phyloP scores from a whole-genome alignment of 2,888 invertebrate genomes.

The Ichneumoninae sp. region DNA sequence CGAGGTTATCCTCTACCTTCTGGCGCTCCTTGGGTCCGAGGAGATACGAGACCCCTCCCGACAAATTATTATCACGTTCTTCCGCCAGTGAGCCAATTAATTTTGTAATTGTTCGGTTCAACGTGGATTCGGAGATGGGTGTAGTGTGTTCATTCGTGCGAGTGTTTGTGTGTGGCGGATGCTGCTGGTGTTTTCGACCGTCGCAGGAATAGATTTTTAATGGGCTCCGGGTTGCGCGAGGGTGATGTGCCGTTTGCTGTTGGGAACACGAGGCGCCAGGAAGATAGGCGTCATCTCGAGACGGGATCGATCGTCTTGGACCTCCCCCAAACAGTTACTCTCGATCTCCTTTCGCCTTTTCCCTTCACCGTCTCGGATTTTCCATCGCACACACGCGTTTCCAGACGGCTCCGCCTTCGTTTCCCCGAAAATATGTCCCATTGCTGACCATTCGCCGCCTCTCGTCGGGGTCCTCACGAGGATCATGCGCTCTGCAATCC shows the following conservation, averaged over 20 bases:
- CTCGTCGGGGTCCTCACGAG: not conserved
- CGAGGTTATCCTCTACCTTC: constrained; percentile 40
- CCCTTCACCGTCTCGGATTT: constrained; percentile 48
- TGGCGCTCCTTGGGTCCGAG: constrained; percentile 22
- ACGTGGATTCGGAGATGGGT: not conserved
- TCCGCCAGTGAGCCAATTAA: constrained; percentile 56
- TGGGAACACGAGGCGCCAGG: constrained; percentile 75
- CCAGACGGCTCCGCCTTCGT: constrained; percentile 69
- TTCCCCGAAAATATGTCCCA: constrained; percentile 68
- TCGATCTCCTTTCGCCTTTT: constrained; percentile 64
- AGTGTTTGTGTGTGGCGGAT: not conserved
- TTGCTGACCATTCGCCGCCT: constrained; percentile 38
- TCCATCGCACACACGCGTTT: constrained; percentile 63
- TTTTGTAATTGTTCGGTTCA: constrained; percentile 50
- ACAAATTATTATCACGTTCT: constrained; percentile 69
- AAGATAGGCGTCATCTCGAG: constrained; percentile 81
- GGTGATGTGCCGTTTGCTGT: constrained; percentile 66
- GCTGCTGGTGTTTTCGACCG: constrained; percentile 20
- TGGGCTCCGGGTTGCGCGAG: constrained; percentile 63
- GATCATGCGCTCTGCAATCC: constrained; percentile 9
- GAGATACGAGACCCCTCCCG: constrained; percentile 16
- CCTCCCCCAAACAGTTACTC: constrained; percentile 69
- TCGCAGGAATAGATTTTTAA: constrained; percentile 71
- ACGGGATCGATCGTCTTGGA: constrained; percentile 79
- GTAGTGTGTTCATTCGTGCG: not conserved